These are phyloP conservation scores for Capra hircus DNA, from an alignment of 2,113 vertebrate genomes.

Conservation along the genomic window DNA sequence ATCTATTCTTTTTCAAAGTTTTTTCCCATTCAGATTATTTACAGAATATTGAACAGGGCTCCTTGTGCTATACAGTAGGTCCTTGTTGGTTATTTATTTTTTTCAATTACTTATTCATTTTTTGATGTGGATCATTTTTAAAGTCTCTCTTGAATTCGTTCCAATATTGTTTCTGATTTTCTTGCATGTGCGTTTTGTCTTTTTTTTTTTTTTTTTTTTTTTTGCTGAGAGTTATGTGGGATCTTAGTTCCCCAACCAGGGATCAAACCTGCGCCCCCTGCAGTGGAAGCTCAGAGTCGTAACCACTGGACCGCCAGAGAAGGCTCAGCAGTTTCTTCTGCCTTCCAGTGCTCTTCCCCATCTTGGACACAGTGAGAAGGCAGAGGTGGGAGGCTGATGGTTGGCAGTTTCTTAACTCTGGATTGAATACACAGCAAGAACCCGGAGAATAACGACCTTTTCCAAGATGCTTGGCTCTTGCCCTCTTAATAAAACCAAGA, in stretches of 20 bases:
- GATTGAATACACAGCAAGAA: not conserved
- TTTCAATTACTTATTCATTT: not conserved
- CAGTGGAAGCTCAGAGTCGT: not conserved
- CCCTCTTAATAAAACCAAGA: not conserved
- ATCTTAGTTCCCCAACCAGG: not conserved
- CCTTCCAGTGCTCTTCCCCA: accelerated
- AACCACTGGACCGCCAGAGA: not conserved
- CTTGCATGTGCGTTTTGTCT: not conserved
- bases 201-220: no score
- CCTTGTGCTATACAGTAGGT: not conserved
- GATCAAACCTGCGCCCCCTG: not conserved
- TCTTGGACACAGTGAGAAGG: not conserved
- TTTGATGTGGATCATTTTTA: not conserved
- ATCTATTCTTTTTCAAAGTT: not conserved
- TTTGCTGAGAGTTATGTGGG: no score
- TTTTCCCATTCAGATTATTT: not conserved
- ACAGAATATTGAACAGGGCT: not conserved
- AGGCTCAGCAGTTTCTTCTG: not conserved
- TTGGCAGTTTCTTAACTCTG: not conserved
- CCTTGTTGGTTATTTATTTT: not conserved
- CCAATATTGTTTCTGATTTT: not conserved
- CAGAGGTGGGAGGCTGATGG: not conserved
- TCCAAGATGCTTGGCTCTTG: not conserved
- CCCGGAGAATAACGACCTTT: not conserved
- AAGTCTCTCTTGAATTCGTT: not conserved